These are phyloP conservation scores for Phalacrocorax brasilianus DNA, from an alignment of 2,113 vertebrate genomes.

Conservation along the genomic window DNA sequence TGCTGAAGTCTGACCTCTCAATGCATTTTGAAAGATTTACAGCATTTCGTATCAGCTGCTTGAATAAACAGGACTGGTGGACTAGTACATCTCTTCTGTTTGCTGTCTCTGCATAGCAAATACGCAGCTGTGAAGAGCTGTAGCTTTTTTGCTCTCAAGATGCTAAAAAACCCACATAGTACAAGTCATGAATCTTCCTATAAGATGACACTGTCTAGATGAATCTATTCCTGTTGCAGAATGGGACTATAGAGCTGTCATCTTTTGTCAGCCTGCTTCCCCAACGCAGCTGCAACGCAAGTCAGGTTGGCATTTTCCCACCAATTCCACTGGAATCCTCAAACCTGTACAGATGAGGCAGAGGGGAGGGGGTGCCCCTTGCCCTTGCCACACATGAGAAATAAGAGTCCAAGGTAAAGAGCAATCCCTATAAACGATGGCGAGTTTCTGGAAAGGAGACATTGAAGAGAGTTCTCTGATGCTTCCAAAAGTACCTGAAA, in stretches of 20 bases:
- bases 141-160: not conserved
- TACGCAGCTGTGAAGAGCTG: not conserved
- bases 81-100: not conserved
- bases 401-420: not conserved
- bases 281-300: accelerated
- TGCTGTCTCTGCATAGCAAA: not conserved
- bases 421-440: not conserved
- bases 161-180: not conserved
- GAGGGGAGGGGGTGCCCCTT: not conserved
- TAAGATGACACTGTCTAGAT: not conserved
- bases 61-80: not conserved
- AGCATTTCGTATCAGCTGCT: not conserved
- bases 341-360: accelerated
- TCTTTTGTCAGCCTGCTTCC: not conserved
- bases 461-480: not conserved
- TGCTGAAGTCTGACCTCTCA: not conserved
- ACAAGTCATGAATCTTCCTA: not conserved
- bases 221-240: not conserved
- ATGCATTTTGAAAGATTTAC: not conserved
- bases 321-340: not conserved
- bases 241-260: not conserved
- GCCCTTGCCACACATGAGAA: accelerated
- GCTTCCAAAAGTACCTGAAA: not conserved
- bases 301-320: not conserved
- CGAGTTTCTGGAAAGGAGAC: not conserved